phyloP scores from a whole-genome alignment of 2,797 vertebrate species.

The Parambassis ranga region DNA sequence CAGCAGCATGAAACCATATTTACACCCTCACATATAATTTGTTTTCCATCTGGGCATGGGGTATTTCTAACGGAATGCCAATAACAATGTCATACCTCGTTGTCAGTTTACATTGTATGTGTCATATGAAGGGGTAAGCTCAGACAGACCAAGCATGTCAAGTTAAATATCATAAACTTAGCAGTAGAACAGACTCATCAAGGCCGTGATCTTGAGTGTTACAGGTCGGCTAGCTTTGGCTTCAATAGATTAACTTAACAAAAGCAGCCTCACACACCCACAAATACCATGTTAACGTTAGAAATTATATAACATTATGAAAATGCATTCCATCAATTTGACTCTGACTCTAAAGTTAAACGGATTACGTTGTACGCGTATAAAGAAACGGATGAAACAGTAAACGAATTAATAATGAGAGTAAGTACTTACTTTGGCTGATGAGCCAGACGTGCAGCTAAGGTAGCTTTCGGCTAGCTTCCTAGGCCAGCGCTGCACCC shows the following conservation, averaged over 20 bases:
- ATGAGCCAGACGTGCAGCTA: constrained; percentile 43
- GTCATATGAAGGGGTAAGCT: no score
- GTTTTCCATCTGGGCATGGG: not conserved
- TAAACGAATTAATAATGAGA: not conserved
- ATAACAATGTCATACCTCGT: no score
- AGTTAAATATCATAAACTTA: not conserved
- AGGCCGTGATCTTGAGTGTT: constrained; percentile 33
- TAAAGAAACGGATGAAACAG: not conserved
- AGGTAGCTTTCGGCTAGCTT: constrained; percentile 57
- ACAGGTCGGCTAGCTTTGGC: constrained; percentile 33
- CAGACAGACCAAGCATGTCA: not conserved
- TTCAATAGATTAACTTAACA: constrained; percentile 30
- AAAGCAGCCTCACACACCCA: constrained; percentile 35
- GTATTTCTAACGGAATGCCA: no score
- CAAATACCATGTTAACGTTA: not conserved
- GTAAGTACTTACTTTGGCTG: constrained; percentile 57
- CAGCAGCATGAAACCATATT: not conserved
- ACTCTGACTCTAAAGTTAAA: fast-evolving
- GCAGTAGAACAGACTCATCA: constrained; percentile 4
- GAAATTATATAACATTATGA: not conserved
- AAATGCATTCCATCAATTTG: not conserved
- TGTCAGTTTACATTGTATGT: no score
- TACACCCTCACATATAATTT: not conserved
- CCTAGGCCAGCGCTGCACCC: constrained; percentile 57
- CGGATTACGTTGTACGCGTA: no score